Evolutionary conservation across 1,140 invertebrate species (phyloP), one percentile per base, ranked within the genome.

Genomic region (Cotesia chilonis): DNA sequence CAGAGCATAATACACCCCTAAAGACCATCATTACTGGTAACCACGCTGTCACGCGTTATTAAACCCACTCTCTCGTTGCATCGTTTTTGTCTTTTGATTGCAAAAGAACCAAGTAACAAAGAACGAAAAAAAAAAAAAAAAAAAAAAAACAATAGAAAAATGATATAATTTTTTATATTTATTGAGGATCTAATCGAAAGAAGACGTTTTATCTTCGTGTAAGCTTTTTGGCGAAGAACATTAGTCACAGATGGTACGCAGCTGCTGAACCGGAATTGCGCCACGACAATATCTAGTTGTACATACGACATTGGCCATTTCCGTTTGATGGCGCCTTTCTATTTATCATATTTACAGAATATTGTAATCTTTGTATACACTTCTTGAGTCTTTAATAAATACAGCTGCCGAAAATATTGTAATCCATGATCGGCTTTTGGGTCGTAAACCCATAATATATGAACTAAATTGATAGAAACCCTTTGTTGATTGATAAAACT

Each of bases 241-340:
- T 77, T 79, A 77, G 78, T 76, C 75, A 74, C 82, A 84, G 81
- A 84, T 84, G 82, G 79, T 75, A 76, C 70, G 70, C 82, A 83
- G 81, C 82, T 84, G 82, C 77, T 72, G 12, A 57, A 20, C 64
- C 28, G 37, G 10, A 70, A 65, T 66, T 51, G 72, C 68, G 28
- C 55, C 52, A 65, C 52, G 36, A 51, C 17, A 37, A 73, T 75
- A 73, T 72, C 68, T 72, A 70, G 57, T 51, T 38, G 10, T 47
- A 47, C 41, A 47, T 7, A 17, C 47, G 17, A 47, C 69, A 69
- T 75, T 72, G 74, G 70, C 66, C 74, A 75, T 63, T 75, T 75
- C 74, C 74, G 71, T 52, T 70, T 47, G 36, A 51, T 52, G 52
- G 63, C n/a, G 37, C 35, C 59, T 64, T 71, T 54, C 60, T 63